Conservation (phyloP, 2,888 invertebrate genomes). For the Volucella inflata region DNA sequence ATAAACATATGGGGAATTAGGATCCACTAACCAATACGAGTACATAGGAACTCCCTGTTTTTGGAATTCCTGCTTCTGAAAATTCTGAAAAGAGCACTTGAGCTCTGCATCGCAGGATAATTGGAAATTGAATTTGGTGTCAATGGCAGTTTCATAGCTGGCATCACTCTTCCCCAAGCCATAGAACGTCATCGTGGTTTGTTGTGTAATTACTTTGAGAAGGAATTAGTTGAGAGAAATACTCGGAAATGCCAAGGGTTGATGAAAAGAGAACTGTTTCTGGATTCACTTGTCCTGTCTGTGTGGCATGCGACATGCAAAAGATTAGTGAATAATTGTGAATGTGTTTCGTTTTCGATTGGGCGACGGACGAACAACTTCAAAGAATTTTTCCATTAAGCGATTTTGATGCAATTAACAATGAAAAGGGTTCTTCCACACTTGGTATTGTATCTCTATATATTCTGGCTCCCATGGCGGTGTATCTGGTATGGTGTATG, state of each 20-base stretch:
- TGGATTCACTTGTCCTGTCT: background rate
- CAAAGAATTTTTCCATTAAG: constrained; percentile 75
- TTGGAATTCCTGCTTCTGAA: background rate
- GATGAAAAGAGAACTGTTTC: background rate
- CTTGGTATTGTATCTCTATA: constrained; percentile 1
- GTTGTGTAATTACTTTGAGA: constrained; percentile 65
- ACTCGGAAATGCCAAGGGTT: background rate
- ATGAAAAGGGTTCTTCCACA: constrained; percentile 58
- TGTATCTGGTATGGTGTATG: constrained; percentile 10
- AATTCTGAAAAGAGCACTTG: constrained; percentile 19
- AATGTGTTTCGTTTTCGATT: constrained; percentile 67
- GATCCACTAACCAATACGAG: constrained; percentile 14
- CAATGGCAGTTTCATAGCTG: constrained; percentile 64
- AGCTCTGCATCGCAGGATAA: constrained; percentile 57
- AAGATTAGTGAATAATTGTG: constrained; percentile 70
- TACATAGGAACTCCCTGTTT: background rate
- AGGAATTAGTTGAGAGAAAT: constrained; percentile 43
- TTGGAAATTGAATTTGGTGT: constrained; percentile 75
- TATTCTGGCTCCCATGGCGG: constrained; percentile 12
- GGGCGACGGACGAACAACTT: constrained; percentile 72
- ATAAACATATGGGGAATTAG: too few relatives aligned
- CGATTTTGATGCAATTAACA: constrained; percentile 74
- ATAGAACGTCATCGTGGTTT: constrained; percentile 13
- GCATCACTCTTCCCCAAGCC: background rate
- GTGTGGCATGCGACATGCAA: constrained; percentile 52